Percentiles rank a stretch among this genome's conserved stretches.
Conservation (phyloP, 1,140 invertebrate genomes). For the Papilio helenus region DNA sequence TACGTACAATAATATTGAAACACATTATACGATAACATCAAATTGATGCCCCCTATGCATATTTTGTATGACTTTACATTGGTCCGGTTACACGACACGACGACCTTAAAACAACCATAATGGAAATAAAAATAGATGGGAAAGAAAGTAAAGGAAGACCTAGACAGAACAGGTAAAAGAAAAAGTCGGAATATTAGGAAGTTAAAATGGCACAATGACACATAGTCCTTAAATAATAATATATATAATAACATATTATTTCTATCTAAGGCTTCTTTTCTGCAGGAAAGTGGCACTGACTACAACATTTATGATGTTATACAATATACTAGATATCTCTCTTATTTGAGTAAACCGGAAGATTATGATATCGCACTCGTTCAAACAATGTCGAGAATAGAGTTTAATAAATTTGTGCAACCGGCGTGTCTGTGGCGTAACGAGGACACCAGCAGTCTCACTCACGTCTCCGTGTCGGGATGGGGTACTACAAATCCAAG, state of each 20-base stretch:
- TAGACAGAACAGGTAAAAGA: too few species aligned
- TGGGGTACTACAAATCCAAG: conserved; percentile 51
- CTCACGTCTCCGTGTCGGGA: conserved; percentile 46
- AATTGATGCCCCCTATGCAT: too few species aligned
- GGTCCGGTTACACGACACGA: too few species aligned
- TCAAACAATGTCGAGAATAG: conserved; percentile 47
- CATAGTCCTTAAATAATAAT: too few species aligned
- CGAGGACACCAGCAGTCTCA: conserved; percentile 29
- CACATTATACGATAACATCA: too few species aligned
- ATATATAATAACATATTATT: background rate
- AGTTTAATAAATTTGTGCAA: conserved; percentile 42
- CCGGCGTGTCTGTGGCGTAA: conserved; percentile 55
- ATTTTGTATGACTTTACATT: too few species aligned
- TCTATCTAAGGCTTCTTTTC: background rate
- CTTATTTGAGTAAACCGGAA: conserved; percentile 60
- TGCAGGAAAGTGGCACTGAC: background rate
- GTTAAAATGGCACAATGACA: too few species aligned
- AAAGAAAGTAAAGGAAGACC: too few species aligned
- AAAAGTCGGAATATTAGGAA: too few species aligned
- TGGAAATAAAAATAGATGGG: too few species aligned
- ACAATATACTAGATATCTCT: conserved; percentile 75
- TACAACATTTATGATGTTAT: conserved; percentile 54
- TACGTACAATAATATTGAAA: too few species aligned
- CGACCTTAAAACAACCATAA: too few species aligned
- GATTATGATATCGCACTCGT: conserved; percentile 77